Base-by-base conservation (phyloP, 2,113 vertebrate species). In the Argyrosomus japonicus region DNA sequence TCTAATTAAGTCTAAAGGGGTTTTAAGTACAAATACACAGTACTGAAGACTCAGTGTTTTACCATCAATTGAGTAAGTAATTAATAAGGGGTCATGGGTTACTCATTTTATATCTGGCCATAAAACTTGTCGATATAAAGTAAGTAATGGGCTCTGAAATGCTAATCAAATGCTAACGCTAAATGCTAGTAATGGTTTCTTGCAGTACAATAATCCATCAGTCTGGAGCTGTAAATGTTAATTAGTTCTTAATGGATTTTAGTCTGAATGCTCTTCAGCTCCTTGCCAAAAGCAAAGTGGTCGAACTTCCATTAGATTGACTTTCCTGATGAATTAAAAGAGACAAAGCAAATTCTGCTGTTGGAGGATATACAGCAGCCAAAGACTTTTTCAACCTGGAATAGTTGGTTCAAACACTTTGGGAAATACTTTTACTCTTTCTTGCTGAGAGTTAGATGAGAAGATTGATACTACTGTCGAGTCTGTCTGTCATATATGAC, bases 201-300 rank as follows among this genome's bases (percentile, higher is more conserved):
- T 75, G 47, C 25, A 56, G 19, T 60, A 48, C 12, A 72, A 68
- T 47, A 48, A 75, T 83, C 40, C 43, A 76, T 61, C 58, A 63
- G 36, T 51, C 36, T 65, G 29, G 32, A 72, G 60, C 48, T 50
- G 43, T 73, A 45, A 79, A 83, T 75, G 48, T 68, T 75, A 85
- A 90, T 84, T 58, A 63, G 58, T 53, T 68, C 60, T 77, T 79
- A 72, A 72, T 73, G 23, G 56, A 64, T 75, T 81, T 68, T 64
- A 57, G 60, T 48, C 50, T 72, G 43, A 21, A 53, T 60, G 43
- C 40, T 77, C 21, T 60, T 40, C 18, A 69, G 58, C 56, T 80
- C 51, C 74, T 65, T 82, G 82, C 63, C 57, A 87, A 86, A 72
- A 54, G 23, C 0, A 64, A 77, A 77, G 62, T 68, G 72, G 65